Base-by-base conservation (phyloP, 2,888 invertebrate genomes). In the Rotaria magnacalcarata region DNA sequence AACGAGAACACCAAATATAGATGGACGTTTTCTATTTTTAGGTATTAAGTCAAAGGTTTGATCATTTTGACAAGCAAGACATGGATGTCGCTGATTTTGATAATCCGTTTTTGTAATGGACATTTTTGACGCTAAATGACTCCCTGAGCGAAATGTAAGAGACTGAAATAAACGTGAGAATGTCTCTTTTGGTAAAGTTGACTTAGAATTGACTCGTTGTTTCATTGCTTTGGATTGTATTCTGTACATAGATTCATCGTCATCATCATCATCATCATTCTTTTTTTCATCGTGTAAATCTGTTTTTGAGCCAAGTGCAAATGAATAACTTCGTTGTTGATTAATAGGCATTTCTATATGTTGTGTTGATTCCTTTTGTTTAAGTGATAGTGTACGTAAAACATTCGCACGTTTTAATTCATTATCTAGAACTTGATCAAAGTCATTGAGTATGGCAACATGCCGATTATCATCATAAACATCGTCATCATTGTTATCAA, bases 131-230 rank as follows among this genome's bases (percentile, higher is more conserved):
- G 47, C 11, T 47, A 47, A 80, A n/a, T 47, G 43, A 47, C 24
- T 80, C 80, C 47, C 47, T 2, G 43, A n/a, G n/a, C 80, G 80
- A 80, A 80, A 80, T 80, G 80, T 47, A 24, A 80, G 16, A 47
- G 80, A 80, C 4, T 43, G 47, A 47, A 80, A 80, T 47, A 80
- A n/a, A 80, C 80, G 80, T 80, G 80, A 80, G 24, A 80, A 80
- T 47, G 80, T 80, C 47, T 80, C 80, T 47, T 80, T 80, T 80
- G 80, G 47, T n/a, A 80, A 80, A n/a, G n/a, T 80, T 80, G 80
- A n/a, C 47, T 80, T 80, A 2, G 80, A 47, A 21, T 24, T 47
- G 1, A 24, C 47, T n/a, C 47, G 10, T 14, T 47, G 80, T 80
- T 80, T 80, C 5, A 24, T 47, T 24, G 80, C n/a, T 2, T 43